Percentiles rank a stretch among this genome's conserved stretches.
Conservation (phyloP, 2,888 invertebrate species). For the Acleris laterana region DNA sequence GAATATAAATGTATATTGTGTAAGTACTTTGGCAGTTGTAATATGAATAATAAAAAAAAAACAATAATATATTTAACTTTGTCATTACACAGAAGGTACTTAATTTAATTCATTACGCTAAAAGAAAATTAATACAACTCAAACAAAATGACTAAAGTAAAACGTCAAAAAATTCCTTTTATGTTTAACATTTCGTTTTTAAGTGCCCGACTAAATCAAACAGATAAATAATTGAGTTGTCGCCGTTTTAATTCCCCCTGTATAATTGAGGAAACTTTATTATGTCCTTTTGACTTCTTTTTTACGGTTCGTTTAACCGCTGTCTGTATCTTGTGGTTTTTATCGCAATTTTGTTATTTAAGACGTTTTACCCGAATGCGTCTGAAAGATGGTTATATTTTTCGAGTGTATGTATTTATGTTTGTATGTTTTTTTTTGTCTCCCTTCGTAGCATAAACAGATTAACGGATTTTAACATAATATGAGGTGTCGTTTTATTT, state of each 20-base stretch:
- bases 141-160: neutral
- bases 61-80: too few relatives aligned
- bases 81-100: too few relatives aligned
- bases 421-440: too few relatives aligned
- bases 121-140: neutral
- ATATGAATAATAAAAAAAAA: too few relatives aligned
- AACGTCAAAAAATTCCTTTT: neutral
- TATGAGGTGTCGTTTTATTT: too few relatives aligned
- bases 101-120: too few relatives aligned
- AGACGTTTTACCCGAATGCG: neutral
- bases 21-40: too few relatives aligned
- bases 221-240: slow-evolving; percentile 32
- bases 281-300: slow-evolving; percentile 25
- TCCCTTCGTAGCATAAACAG: too few relatives aligned
- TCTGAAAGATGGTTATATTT: too few relatives aligned
- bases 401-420: too few relatives aligned
- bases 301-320: slow-evolving; percentile 22
- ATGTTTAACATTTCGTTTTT: slow-evolving; percentile 10
- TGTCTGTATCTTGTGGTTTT: slow-evolving; percentile 9
- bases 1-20: too few relatives aligned
- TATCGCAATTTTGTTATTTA: slow-evolving; percentile 6
- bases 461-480: too few relatives aligned
- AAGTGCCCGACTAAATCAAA: slow-evolving; percentile 22
- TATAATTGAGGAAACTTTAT: slow-evolving; percentile 27
- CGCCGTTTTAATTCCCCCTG: slow-evolving; percentile 23